Evolutionary conservation across 2,797 vertebrate species (phyloP).

Genomic region (Pelobates cultripes): DNA sequence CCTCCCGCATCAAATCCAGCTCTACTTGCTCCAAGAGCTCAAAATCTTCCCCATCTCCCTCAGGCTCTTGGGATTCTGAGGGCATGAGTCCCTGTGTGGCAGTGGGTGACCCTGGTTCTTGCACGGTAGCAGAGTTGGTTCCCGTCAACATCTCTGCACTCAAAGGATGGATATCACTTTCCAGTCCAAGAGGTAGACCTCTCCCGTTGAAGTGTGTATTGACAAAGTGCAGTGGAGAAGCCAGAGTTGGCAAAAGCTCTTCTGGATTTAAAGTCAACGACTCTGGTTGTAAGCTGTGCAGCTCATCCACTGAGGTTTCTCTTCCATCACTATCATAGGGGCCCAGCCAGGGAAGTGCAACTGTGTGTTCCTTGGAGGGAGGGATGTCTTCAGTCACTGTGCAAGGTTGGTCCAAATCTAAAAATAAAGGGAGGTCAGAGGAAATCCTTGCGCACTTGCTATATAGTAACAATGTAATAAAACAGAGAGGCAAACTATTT

Average conservation of each 20-base stretch:
- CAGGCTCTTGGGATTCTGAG: conserved; percentile 62
- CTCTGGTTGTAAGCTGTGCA: conserved; percentile 62
- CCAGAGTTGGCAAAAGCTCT: conserved; percentile 66
- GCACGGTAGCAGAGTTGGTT: conserved; percentile 84
- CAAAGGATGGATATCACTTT: conserved; percentile 79
- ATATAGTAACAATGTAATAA: too few species aligned
- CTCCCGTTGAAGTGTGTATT: conserved; percentile 96
- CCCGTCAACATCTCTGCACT: conserved; percentile 88
- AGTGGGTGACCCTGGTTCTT: conserved; percentile 84
- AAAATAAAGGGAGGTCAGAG: conserved; percentile 49
- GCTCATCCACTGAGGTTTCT: conserved; percentile 54
- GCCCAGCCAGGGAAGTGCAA: conserved; percentile 83
- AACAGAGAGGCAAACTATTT: too few species aligned
- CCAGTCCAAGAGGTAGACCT: conserved; percentile 64
- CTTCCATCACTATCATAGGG: conserved; percentile 73
- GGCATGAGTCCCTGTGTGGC: conserved; percentile 67
- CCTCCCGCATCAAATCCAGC: conserved; percentile 89
- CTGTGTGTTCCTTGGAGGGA: conserved; percentile 85
- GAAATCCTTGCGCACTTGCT: neutral
- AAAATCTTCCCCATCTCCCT: conserved; percentile 83
- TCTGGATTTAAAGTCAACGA: conserved; percentile 71
- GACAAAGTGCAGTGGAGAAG: conserved; percentile 95
- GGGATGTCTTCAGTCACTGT: conserved; percentile 87
- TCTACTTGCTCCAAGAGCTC: conserved; percentile 98
- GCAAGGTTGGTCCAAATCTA: conserved; percentile 95